Base-by-base conservation (phyloP, 1,140 invertebrate species). In the Acromyrmex echinatior region DNA sequence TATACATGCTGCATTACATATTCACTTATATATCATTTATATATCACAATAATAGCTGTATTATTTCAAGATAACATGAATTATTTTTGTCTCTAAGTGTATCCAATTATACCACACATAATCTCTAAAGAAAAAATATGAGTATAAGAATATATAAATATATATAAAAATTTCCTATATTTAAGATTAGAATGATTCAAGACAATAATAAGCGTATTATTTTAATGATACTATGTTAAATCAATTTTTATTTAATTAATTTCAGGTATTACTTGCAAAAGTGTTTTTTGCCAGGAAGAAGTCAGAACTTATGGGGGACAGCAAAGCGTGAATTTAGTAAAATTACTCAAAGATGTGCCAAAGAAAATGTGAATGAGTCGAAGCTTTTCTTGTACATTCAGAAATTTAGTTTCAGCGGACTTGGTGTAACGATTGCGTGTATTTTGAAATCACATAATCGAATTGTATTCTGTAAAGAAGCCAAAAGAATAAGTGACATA, bases 241-340 rank as follows among this genome's bases (percentile, higher is more conserved):
- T 62, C 25, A 60, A 53, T 62, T 31, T 45, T 12, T 25, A 78
- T 56, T 86, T 21, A 66, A 39, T 86, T 39, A 21, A 9, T 93
- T 91, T 18, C 25, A 93, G 92, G 14, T 39, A 85, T 65, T 71
- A 81, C 2, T 49, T 87, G 10, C 73, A 87, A 60, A 88, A 82
- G 63, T 45, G 81, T 49, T 0, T 84, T 25, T 53, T 79, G 16
- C 89, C 63, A 74, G 73, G 78, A 84, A 89, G 87, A 25, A 79
- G 18, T 2, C 18, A 86, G 51, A 58, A 28, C 2, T 5, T 71
- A 53, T 80, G 56, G 63, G 12, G 86, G 28, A 21, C 76, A 25
- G n/a, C 78, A 28, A 92, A 90, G 86, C 86, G 39, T 66, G 87
- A 87, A 65, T 88, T 90, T n/a, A 85, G 25, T n/a, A 79, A 49